Evolutionary conservation across 37 sponge, comb jelly and placozoan species (phyloP), one percentile per base, ranked within the genome.

Genomic region (Crambe crambe): DNA sequence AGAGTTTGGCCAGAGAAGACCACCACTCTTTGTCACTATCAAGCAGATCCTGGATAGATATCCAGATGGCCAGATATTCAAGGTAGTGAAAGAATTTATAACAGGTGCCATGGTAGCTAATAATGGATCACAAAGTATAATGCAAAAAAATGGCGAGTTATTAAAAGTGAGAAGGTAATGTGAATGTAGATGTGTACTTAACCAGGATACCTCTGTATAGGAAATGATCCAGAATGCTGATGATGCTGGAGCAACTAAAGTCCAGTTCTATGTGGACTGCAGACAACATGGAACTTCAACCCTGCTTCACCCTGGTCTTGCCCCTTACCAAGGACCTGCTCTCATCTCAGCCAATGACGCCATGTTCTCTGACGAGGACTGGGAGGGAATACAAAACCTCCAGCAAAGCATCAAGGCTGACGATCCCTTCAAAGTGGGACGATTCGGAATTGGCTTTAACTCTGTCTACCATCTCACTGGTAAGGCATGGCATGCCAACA

Each of bases 381-480:
- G 94, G 94, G 80, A 83, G 23, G 67, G 86, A 21, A 82, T 93
- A 3, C 79, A 71, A 37, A 86, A 86, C 9, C 68, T 85, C 8
- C 76, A 89, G 12, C 87, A 79, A 44, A 93, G 94, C 59, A 44
- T 42, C 21, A 93, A 93, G 56, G 83, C 75, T 25, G 78, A 86
- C 20, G 90, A 93, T 42, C 70, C 73, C 21, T 66, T 86, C 34
- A 93, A 93, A 83, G 87, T 89, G 30, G 94, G 94, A 4, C 72
- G 85, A 31, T 93, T 93, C 78, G 94, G 94, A 39, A 82, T 93
- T 40, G 94, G 94, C 36, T 93, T 93, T 42, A 86, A 83, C 40
- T 93, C 94, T 38, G 87, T 93, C 66, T 85, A 89, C 65, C 94
- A 93, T 58, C 67, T 93, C 27, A 93, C 94, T 82, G 94, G 94